A percentile compares a stretch with the other conserved stretches of the same genome.
Conservation (phyloP, 2,113 vertebrate genomes). For the Montifringilla adamsi region DNA sequence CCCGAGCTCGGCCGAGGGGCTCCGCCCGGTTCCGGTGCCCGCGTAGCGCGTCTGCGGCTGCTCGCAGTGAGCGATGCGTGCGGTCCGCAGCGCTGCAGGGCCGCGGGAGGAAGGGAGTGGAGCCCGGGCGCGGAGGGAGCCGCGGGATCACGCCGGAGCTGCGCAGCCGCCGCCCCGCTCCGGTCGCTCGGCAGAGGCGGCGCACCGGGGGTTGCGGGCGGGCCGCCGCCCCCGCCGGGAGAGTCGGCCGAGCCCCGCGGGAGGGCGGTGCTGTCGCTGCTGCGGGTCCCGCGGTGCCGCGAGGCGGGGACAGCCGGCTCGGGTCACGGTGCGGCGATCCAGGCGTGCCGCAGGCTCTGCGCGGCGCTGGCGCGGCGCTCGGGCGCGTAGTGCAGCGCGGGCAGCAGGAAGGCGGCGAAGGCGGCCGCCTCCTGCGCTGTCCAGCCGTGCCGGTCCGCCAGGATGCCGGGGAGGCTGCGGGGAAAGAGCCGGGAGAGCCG, state of each 20-base stretch:
- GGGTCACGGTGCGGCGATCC: slow-evolving; percentile 64
- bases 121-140: not conserved
- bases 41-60: no score
- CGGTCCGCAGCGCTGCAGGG: not conserved
- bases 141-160: no score
- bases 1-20: not conserved
- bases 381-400: slow-evolving; percentile 77
- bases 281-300: not conserved
- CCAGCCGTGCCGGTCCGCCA: slow-evolving; percentile 80
- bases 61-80: not conserved
- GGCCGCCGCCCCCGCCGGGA: no score
- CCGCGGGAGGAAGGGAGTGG: not conserved
- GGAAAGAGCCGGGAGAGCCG: slow-evolving; percentile 69
- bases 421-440: slow-evolving; percentile 54
- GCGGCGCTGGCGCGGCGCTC: slow-evolving; percentile 77
- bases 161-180: no score
- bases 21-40: not conserved
- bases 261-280: not conserved
- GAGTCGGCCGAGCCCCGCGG: not conserved
- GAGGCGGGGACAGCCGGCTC: not conserved
- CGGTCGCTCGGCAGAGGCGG: not conserved
- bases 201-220: no score
- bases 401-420: slow-evolving; percentile 77
- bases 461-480: slow-evolving; percentile 74
- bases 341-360: slow-evolving; percentile 80